These are phyloP conservation scores for Microcebus ravelobensis DNA, from an alignment of 2,113 vertebrate species.

Conservation along the genomic window DNA sequence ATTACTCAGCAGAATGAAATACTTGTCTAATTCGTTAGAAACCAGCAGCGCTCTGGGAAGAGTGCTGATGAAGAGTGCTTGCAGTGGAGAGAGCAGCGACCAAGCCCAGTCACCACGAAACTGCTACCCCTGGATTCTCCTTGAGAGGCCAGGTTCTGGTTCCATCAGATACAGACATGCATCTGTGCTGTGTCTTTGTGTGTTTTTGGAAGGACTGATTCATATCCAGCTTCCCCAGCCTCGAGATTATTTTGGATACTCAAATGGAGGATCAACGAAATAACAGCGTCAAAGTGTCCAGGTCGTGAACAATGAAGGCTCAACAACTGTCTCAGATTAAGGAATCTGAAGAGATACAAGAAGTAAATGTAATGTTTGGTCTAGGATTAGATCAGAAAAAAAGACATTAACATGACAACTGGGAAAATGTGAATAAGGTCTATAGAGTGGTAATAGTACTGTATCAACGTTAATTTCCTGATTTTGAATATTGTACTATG, in stretches of 20 bases:
- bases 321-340: neutral
- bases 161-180: neutral
- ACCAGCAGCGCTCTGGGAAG: neutral
- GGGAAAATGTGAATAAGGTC: neutral
- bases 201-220: neutral
- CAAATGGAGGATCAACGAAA: neutral
- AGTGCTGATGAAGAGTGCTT: neutral
- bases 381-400: neutral
- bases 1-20: conserved; percentile 5
- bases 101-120: no score
- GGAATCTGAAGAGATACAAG: neutral
- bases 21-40: conserved; percentile 47
- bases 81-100: neutral
- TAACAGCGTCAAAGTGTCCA: neutral
- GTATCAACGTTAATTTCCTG: neutral
- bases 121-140: neutral
- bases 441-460: neutral
- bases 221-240: neutral
- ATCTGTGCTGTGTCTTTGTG: neutral
- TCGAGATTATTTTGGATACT: neutral
- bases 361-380: neutral
- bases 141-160: neutral
- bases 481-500: neutral
- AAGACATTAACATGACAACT: neutral
- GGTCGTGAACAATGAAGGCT: neutral